Conservation (phyloP, 2,888 invertebrate genomes). For the Nymphalis polychloros region DNA sequence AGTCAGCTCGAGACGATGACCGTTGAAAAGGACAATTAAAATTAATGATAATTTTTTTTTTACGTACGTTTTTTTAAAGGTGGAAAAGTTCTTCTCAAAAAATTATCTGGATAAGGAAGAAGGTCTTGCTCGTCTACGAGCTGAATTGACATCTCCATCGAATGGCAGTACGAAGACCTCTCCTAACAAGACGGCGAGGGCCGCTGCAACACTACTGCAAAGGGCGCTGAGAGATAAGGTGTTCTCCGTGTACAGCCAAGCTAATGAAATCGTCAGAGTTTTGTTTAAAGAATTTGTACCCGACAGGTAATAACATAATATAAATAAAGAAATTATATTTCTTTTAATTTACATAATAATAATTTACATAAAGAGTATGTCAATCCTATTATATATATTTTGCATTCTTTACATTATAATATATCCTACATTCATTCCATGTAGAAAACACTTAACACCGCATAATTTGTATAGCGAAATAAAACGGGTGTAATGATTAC, state of each 20-base stretch:
- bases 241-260: slow-evolving; percentile 92
- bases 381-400: too few species aligned
- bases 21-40: not conserved
- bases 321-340: not conserved
- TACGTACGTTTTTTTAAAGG: slow-evolving; percentile 81
- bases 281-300: slow-evolving; percentile 93
- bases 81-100: slow-evolving; percentile 94
- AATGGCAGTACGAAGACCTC: slow-evolving; percentile 73
- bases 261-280: slow-evolving; percentile 90
- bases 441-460: too few species aligned
- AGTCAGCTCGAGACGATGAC: too few species aligned
- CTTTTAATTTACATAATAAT: too few species aligned
- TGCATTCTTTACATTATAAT: too few species aligned
- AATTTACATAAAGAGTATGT: too few species aligned
- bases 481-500: too few species aligned
- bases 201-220: slow-evolving; percentile 89
- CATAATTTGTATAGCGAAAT: too few species aligned
- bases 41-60: too few species aligned
- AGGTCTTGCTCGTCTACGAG: slow-evolving; percentile 85
- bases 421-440: too few species aligned
- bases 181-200: slow-evolving; percentile 91
- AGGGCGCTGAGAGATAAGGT: slow-evolving; percentile 92
- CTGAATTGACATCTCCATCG: slow-evolving; percentile 68
- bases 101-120: slow-evolving; percentile 95
- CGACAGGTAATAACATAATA: slow-evolving; percentile 79